These are phyloP conservation scores for Ichneumon xanthorius DNA, from an alignment of 2,888 invertebrate genomes.

Conservation along the genomic window DNA sequence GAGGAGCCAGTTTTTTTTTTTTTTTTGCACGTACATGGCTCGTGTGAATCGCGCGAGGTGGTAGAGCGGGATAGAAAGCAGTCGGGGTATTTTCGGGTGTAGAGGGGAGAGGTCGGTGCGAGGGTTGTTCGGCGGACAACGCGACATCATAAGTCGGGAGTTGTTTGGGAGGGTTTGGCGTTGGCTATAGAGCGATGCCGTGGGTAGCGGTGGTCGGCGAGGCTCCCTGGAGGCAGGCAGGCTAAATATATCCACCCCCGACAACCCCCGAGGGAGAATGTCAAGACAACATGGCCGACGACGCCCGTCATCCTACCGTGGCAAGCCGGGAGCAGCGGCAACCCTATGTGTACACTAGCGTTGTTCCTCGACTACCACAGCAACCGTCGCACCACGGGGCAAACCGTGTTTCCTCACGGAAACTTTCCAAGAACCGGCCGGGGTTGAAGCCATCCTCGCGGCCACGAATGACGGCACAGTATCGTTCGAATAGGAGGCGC, in stretches of 20 bases:
- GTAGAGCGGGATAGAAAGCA: conserved; percentile 33
- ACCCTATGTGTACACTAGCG: conserved; percentile 80
- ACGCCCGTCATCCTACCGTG: conserved; percentile 82
- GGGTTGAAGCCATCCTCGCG: conserved; percentile 50
- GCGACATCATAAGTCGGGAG: conserved; percentile 82
- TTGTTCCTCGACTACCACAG: conserved; percentile 76
- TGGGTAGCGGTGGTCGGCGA: conserved; percentile 68
- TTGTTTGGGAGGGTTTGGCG: conserved; percentile 78
- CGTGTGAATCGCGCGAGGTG: conserved; percentile 15
- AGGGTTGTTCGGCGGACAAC: conserved; percentile 76
- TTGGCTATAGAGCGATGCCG: conserved; percentile 57
- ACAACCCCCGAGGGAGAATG: conserved; percentile 82
- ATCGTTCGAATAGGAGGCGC: conserved; percentile 46
- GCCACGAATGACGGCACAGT: conserved; percentile 15
- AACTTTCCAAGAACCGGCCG: conserved; percentile 55
- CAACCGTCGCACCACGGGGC: conserved; percentile 43
- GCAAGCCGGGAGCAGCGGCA: conserved; percentile 70
- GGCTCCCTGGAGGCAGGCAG: conserved; percentile 83
- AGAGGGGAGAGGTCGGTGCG: not conserved
- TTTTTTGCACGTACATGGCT: too few relatives aligned
- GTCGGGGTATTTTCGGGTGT: not conserved
- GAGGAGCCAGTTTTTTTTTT: too few relatives aligned
- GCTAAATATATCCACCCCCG: conserved; percentile 84
- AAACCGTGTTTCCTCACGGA: conserved; percentile 63
- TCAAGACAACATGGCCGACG: conserved; percentile 85